phyloP scores from a whole-genome alignment of 2,888 invertebrate genomes.

The Eurois occulta region DNA sequence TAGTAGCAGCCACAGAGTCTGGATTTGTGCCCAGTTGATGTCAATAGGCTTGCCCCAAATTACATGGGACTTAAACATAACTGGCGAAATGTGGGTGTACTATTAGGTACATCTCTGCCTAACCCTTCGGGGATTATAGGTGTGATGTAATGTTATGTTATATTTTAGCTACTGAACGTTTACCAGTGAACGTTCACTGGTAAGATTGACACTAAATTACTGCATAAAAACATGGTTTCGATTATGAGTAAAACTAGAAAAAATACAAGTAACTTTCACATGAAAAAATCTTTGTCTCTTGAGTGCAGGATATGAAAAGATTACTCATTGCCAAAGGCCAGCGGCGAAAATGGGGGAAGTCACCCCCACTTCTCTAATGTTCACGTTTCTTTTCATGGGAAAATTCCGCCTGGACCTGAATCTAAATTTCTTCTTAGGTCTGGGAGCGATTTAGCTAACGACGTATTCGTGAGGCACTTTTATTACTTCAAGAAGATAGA shows the following conservation, averaged over 20 bases:
- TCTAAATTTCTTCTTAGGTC: constrained; percentile 44
- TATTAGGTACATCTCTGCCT: too few relatives aligned
- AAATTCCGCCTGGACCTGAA: constrained; percentile 32
- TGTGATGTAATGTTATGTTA: too few relatives aligned
- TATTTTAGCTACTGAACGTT: not conserved
- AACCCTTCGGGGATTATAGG: too few relatives aligned
- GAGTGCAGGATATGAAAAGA: constrained; percentile 35
- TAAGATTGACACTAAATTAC: not conserved
- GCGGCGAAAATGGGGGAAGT: constrained; percentile 25
- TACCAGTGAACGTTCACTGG: not conserved
- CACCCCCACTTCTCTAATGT: constrained; percentile 13
- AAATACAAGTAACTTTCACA: constrained; percentile 7
- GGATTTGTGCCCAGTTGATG: too few relatives aligned
- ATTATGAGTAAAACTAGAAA: not conserved
- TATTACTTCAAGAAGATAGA: constrained; percentile 47
- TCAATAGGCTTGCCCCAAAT: too few relatives aligned
- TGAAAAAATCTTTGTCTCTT: constrained; percentile 26
- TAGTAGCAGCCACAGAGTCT: too few relatives aligned
- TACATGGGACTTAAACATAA: too few relatives aligned
- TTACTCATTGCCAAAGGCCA: constrained; percentile 42
- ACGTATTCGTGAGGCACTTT: constrained; percentile 35
- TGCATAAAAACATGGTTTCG: not conserved
- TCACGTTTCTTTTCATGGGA: constrained; percentile 52
- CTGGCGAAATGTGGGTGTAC: too few relatives aligned
- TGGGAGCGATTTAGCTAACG: constrained; percentile 38